Conservation (phyloP, 2,797 vertebrate genomes). For the Holocentrus rufus region DNA sequence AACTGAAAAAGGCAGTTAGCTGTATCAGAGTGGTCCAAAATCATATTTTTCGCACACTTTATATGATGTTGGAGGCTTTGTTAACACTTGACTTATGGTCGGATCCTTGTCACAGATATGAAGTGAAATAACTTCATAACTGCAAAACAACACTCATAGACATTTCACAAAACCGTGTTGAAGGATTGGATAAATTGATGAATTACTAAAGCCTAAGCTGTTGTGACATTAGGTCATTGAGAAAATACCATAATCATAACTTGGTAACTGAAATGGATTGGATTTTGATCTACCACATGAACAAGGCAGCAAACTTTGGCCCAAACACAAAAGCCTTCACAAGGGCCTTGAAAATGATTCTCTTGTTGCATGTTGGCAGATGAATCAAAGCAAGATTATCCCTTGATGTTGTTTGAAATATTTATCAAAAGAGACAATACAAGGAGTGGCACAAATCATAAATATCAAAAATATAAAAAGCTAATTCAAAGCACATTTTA, state of each 20-base stretch:
- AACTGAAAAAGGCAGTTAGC: too few relatives aligned
- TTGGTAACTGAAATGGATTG: slow-evolving; percentile 64
- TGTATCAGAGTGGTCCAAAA: too few relatives aligned
- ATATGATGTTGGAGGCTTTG: too few relatives aligned
- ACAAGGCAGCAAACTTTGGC: slow-evolving; percentile 78
- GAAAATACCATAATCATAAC: slow-evolving; percentile 63
- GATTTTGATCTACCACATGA: slow-evolving; percentile 71
- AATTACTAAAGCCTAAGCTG: slow-evolving; percentile 52
- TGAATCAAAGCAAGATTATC: slow-evolving; percentile 81
- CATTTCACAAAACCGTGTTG: slow-evolving; percentile 22
- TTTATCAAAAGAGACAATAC: slow-evolving; percentile 86
- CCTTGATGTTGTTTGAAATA: slow-evolving; percentile 85
- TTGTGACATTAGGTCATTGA: slow-evolving; percentile 59
- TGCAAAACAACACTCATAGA: background rate
- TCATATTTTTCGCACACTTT: too few relatives aligned
- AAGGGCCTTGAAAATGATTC: slow-evolving; percentile 77
- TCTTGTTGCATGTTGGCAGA: slow-evolving; percentile 81
- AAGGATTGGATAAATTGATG: slow-evolving; percentile 34
- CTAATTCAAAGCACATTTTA: slow-evolving; percentile 82
- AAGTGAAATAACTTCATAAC: slow-evolving; percentile 18
- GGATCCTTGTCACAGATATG: background rate
- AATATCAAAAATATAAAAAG: slow-evolving; percentile 84
- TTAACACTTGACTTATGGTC: background rate
- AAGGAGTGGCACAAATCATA: slow-evolving; percentile 86
- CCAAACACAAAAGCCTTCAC: slow-evolving; percentile 77